Evolutionary conservation across 2,797 vertebrate species (phyloP).

Genomic region (Odontamblyopus lacepedii): DNA sequence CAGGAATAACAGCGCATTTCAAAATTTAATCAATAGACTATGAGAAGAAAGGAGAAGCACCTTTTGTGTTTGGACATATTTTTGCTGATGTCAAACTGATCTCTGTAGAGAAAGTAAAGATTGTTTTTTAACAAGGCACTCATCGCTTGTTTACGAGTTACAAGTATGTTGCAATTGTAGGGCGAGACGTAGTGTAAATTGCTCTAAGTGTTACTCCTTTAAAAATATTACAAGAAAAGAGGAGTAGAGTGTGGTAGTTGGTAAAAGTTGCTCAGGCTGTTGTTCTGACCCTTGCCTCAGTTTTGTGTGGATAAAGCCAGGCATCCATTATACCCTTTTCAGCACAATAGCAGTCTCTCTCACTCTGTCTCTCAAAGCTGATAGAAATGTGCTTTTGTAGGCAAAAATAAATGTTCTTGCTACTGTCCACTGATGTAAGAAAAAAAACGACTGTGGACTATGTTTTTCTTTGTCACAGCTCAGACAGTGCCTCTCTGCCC

Average conservation of each 20-base stretch:
- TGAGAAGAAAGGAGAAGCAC: conserved; percentile 8
- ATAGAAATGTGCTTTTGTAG: conserved; percentile 80
- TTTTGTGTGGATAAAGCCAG: conserved; percentile 66
- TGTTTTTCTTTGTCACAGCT: too few species aligned
- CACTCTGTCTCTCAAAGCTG: conserved; percentile 53
- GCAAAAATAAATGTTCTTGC: conserved; percentile 66
- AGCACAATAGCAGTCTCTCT: conserved; percentile 67
- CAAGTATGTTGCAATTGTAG: conserved; percentile 4
- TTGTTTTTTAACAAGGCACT: conserved; percentile 6
- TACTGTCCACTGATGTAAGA: conserved; percentile 70
- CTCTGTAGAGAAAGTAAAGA: conserved; percentile 3
- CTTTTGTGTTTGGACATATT: neutral
- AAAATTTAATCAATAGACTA: conserved; percentile 5
- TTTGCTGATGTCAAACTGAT: neutral
- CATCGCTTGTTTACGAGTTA: conserved; percentile 2
- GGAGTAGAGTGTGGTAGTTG: neutral
- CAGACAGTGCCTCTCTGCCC: too few species aligned
- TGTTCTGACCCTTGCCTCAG: conserved; percentile 56
- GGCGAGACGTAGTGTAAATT: conserved; percentile 7
- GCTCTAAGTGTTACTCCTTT: neutral
- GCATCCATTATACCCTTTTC: conserved; percentile 73
- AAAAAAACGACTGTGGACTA: neutral
- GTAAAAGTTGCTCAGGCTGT: conserved; percentile 24
- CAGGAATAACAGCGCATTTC: conserved; percentile 14
- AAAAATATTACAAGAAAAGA: conserved; percentile 6